These are phyloP conservation scores for Acanthurus leucopareius DNA, from an alignment of 2,797 vertebrate species.

Conservation along the genomic window DNA sequence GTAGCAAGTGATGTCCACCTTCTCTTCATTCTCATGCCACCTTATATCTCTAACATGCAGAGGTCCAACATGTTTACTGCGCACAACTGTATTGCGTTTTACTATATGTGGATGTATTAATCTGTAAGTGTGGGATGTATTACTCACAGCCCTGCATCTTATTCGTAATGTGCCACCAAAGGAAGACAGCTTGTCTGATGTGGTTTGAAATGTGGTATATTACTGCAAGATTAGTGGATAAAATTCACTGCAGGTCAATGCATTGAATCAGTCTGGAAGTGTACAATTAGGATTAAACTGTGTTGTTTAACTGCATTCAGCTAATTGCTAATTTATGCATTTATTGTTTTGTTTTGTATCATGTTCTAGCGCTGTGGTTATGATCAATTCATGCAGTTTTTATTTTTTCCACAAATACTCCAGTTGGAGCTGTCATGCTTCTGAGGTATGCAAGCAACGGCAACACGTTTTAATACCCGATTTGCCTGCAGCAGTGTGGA, in stretches of 20 bases:
- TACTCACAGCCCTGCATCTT: constrained; percentile 55
- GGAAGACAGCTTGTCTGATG: constrained; percentile 55
- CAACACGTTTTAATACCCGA: constrained; percentile 21
- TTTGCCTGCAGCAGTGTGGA: constrained; percentile 37
- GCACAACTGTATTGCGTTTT: constrained; percentile 53
- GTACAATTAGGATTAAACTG: constrained; percentile 44
- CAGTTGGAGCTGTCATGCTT: constrained; percentile 43
- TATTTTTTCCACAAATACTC: constrained; percentile 37
- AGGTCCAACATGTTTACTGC: constrained; percentile 69
- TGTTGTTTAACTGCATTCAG: constrained; percentile 58
- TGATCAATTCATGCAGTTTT: constrained; percentile 35
- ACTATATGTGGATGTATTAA: constrained; percentile 70
- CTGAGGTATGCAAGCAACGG: constrained; percentile 26
- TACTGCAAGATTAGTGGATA: constrained; percentile 39
- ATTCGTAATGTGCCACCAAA: constrained; percentile 65
- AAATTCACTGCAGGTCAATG: constrained; percentile 24
- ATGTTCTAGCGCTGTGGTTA: constrained; percentile 63
- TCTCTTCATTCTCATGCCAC: constrained; percentile 48
- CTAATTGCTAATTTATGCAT: constrained; percentile 75
- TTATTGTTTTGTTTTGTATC: constrained; percentile 59
- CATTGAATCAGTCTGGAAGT: constrained; percentile 40
- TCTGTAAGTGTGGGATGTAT: constrained; percentile 67
- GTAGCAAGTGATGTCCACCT: constrained; percentile 53
- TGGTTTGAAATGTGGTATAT: constrained; percentile 56
- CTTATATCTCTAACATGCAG: constrained; percentile 54